These are phyloP conservation scores for Wiebesia pumilae DNA, from an alignment of 1,140 invertebrate genomes.

Conservation along the genomic window DNA sequence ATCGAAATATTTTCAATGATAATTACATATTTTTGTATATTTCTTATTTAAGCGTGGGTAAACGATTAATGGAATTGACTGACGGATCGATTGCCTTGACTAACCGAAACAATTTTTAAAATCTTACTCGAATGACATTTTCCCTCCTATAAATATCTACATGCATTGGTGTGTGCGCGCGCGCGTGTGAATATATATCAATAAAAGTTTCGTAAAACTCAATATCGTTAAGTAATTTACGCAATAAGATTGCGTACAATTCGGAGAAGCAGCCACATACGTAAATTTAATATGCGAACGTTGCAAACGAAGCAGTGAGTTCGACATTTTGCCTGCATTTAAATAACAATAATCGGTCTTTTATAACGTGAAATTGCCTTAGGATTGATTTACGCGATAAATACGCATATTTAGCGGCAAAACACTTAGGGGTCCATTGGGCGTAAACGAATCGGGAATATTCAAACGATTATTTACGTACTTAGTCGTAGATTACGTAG, in stretches of 20 bases:
- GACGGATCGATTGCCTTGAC: too few relatives aligned
- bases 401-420: background rate
- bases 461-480: background rate
- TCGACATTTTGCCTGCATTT: background rate
- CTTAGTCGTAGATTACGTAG: background rate
- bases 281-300: background rate
- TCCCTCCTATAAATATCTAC: too few relatives aligned
- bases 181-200: too few relatives aligned
- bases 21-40: too few relatives aligned
- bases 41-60: too few relatives aligned
- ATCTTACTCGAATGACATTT: too few relatives aligned
- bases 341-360: background rate
- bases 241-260: background rate
- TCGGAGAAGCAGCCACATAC: background rate
- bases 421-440: background rate
- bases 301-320: background rate
- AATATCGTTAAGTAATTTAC: too few relatives aligned
- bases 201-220: too few relatives aligned
- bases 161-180: too few relatives aligned
- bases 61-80: too few relatives aligned
- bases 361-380: background rate
- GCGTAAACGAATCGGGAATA: background rate
- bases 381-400: background rate
- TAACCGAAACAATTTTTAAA: too few relatives aligned
- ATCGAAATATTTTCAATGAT: too few relatives aligned